Evolutionary conservation across 2,113 vertebrate genomes (phyloP), one percentile per base, ranked within the genome.

Genomic region (Columba janthina): DNA sequence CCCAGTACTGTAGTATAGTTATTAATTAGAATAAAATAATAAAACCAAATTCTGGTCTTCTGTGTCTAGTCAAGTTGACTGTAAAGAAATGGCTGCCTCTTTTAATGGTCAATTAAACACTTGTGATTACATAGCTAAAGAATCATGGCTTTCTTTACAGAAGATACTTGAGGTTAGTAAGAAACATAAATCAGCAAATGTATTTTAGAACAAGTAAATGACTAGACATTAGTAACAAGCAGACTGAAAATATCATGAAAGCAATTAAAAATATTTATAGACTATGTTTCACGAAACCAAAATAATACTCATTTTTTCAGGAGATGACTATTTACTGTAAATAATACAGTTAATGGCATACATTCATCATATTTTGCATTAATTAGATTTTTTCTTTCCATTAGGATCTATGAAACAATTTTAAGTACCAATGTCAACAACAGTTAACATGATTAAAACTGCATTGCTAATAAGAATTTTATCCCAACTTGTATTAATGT

Each of bases 361-460:
- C 77, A 97, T 97, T 95, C 81, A 97, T 97, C 85, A 95, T 93
- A 92, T 85, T 87, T 51, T n/a, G 24, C 62, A 90, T 87, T 97
- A 97, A 97, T 97, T 95, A 90, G 29, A 50, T 77, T 96, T 97
- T 97, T 97, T 89, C 65, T 62, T 70, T 79, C 58, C 0, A 11
- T 95, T 94, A 97, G 53, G 58, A 93, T 94, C 87, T 97, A 64
- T 94, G 95, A 96, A 97, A 90, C 92, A 86, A 46, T 96, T 97
- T 97, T 95, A 97, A 96, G 87, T 85, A 94, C 69, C 90, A 97
- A 96, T 97, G 94, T 96, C 95, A 98, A 97, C 94, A 97, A 97
- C 64, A 96, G 89, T 97, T 98, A 98, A 97, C 66, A 93, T 98
- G 96, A 98, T 97, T 98, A 97, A 98, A 98, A 97, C 65, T 97